Evolutionary conservation across 2,888 invertebrate genomes (phyloP).

Genomic region (Thymelicus sylvestris): DNA sequence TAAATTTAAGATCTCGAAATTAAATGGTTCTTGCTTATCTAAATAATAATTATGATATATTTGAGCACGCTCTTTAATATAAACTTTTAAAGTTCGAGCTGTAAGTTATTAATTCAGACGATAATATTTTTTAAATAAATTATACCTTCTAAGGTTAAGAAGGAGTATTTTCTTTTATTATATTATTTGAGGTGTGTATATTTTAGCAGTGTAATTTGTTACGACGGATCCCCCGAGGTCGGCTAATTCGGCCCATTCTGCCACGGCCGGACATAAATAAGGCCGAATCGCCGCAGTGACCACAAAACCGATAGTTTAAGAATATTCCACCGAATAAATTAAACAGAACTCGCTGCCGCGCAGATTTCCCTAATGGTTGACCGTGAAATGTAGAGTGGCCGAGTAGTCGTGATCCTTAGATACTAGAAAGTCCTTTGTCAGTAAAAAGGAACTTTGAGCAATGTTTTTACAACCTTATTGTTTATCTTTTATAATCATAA

Average conservation of each 20-base stretch:
- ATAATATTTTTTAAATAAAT: too few species aligned
- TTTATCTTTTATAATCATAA: too few species aligned
- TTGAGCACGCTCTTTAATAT: too few species aligned
- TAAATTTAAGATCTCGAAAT: too few species aligned
- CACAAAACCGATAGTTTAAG: slow-evolving; percentile 83
- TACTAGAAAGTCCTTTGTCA: too few species aligned
- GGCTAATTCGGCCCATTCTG: slow-evolving; percentile 47
- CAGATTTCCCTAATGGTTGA: slow-evolving; percentile 84
- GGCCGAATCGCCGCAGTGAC: slow-evolving; percentile 71
- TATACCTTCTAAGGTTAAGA: too few species aligned
- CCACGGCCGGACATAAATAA: slow-evolving; percentile 67
- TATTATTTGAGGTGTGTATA: slow-evolving; percentile 17
- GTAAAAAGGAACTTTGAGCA: too few species aligned
- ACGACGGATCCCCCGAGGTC: slow-evolving; percentile 44
- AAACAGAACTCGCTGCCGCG: slow-evolving; percentile 73
- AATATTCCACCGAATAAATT: slow-evolving; percentile 83
- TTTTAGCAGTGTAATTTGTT: slow-evolving; percentile 37
- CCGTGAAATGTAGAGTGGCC: slow-evolving; percentile 47
- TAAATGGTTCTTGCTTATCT: too few species aligned
- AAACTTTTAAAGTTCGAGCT: too few species aligned
- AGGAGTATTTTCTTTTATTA: not conserved
- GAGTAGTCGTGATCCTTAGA: slow-evolving; percentile 56
- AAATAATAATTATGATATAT: too few species aligned
- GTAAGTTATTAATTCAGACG: too few species aligned
- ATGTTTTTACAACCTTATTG: too few species aligned